These are phyloP conservation scores for Gephyroberyx darwinii DNA, from an alignment of 2,797 vertebrate species.

Conservation along the genomic window DNA sequence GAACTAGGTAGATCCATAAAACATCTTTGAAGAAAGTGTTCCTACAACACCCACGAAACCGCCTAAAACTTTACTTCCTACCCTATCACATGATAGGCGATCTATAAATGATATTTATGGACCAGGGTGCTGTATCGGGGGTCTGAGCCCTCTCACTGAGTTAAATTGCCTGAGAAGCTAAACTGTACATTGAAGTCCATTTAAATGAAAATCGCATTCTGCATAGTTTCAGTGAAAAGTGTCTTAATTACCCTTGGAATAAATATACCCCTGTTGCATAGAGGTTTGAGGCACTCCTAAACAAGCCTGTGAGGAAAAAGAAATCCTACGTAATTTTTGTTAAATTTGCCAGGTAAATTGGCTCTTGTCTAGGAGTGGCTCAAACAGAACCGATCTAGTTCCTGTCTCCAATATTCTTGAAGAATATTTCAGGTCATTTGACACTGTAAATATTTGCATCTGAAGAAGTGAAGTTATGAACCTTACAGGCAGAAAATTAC, in stretches of 20 bases:
- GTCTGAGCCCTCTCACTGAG: slow-evolving; percentile 71
- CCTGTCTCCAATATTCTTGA: slow-evolving; percentile 24
- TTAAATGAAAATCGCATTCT: slow-evolving; percentile 68
- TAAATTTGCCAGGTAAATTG: slow-evolving; percentile 29
- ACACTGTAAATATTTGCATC: slow-evolving; percentile 64
- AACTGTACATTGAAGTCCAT: slow-evolving; percentile 68
- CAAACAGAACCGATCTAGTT: slow-evolving; percentile 67
- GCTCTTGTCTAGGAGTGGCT: slow-evolving; percentile 69
- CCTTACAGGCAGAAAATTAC: slow-evolving; percentile 49
- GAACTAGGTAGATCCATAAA: slow-evolving; percentile 28
- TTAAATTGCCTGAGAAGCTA: slow-evolving; percentile 82
- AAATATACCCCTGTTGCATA: slow-evolving; percentile 81
- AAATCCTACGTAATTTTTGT: slow-evolving; percentile 4
- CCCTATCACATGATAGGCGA: slow-evolving; percentile 15
- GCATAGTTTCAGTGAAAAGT: slow-evolving; percentile 83
- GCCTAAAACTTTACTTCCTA: slow-evolving; percentile 10
- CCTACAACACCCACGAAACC: slow-evolving; percentile 39
- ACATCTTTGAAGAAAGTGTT: slow-evolving; percentile 23
- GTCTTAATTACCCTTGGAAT: slow-evolving; percentile 61
- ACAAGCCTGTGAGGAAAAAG: slow-evolving; percentile 43
- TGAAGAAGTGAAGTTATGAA: slow-evolving; percentile 55
- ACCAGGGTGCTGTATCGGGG: slow-evolving; percentile 55
- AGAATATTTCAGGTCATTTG: slow-evolving; percentile 43
- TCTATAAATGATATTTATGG: slow-evolving; percentile 35
- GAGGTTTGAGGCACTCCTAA: slow-evolving; percentile 79